A percentile compares a stretch with the other conserved stretches of the same genome.
These are phyloP conservation scores for Notarius lentiginosus DNA, from an alignment of 2,113 vertebrate genomes.

Conservation along the genomic window DNA sequence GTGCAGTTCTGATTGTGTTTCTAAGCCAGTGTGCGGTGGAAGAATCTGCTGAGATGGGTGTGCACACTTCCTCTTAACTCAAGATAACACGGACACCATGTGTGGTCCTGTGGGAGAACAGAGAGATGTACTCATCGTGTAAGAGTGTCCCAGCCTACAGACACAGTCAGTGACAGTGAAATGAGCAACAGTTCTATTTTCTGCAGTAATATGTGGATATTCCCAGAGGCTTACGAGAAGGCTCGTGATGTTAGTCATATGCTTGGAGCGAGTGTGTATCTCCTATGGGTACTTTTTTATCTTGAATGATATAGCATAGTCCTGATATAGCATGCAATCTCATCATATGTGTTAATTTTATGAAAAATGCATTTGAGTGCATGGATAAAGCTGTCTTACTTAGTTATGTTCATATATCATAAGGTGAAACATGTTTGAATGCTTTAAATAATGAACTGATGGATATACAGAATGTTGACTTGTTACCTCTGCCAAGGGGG, in stretches of 20 bases:
- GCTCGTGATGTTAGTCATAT: conserved; percentile 40
- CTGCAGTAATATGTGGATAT: neutral
- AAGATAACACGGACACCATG: neutral
- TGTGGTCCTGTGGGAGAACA: neutral
- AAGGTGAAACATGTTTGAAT: neutral
- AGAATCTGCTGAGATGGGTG: neutral
- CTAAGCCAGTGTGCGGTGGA: neutral
- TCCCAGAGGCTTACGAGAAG: conserved; percentile 20
- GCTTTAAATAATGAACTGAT: neutral
- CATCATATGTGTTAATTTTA: conserved; percentile 6
- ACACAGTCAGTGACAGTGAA: neutral
- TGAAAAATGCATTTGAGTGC: conserved; percentile 27
- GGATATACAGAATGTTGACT: neutral
- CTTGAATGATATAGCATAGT: neutral
- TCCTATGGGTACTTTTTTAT: conserved; percentile 7
- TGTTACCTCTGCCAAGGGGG: neutral
- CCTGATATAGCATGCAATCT: conserved; percentile 1
- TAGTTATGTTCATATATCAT: neutral
- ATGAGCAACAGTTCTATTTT: neutral
- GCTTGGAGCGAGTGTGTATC: conserved; percentile 30
- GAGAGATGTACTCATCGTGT: neutral
- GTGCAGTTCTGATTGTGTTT: neutral
- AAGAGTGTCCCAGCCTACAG: neutral
- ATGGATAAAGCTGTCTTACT: conserved; percentile 17
- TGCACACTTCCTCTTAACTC: neutral